phyloP scores from a whole-genome alignment of 1,140 invertebrate species.

The Agrypnia vestita region DNA sequence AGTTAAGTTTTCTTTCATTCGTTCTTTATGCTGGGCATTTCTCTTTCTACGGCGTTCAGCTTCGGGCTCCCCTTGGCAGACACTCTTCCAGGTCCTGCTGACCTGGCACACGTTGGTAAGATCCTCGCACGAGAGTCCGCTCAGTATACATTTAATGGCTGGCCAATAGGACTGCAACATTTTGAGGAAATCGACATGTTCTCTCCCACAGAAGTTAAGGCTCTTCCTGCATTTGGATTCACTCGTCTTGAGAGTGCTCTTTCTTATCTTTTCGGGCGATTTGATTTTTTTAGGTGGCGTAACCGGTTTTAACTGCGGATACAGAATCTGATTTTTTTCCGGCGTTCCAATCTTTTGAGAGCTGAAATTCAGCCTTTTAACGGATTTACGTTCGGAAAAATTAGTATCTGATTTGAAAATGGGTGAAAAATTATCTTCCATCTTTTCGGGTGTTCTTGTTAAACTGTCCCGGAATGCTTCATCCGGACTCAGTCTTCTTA shows the following conservation, averaged over 20 bases:
- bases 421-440: conserved; percentile 26
- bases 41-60: conserved; percentile 63
- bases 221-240: conserved; percentile 21
- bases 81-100: conserved; percentile 65
- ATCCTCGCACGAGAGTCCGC: conserved; percentile 67
- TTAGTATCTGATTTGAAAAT: conserved; percentile 30
- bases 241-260: background rate
- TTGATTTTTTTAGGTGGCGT: conserved; percentile 49
- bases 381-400: conserved; percentile 27
- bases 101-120: conserved; percentile 67
- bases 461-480: background rate
- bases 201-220: conserved; percentile 39
- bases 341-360: conserved; percentile 52
- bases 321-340: conserved; percentile 56
- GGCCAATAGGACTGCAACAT: conserved; percentile 63
- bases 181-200: conserved; percentile 69
- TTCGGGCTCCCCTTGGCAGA: conserved; percentile 64
- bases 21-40: conserved; percentile 62
- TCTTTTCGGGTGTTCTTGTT: conserved; percentile 9
- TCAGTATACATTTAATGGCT: conserved; percentile 66
- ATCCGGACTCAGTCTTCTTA: conserved; percentile 9
- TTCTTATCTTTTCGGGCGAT: conserved; percentile 42
- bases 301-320: conserved; percentile 49
- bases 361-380: conserved; percentile 40
- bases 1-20: conserved; percentile 65